These are phyloP conservation scores for Megaustenia siamemsis DNA, from an alignment of 2,888 invertebrate species.

Conservation along the genomic window DNA sequence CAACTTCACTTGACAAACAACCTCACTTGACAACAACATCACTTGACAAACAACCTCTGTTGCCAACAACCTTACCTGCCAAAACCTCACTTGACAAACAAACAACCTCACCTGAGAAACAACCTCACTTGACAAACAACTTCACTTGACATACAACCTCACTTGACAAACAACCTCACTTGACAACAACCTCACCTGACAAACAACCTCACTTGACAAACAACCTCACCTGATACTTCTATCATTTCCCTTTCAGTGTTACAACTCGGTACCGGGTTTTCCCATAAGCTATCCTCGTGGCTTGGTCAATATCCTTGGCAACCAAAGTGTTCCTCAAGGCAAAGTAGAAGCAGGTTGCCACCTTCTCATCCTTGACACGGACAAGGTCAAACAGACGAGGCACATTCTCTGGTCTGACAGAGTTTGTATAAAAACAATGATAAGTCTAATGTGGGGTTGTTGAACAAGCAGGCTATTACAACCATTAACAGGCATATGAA, in stretches of 20 bases:
- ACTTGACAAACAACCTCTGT: too few relatives aligned
- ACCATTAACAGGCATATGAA: too few relatives aligned
- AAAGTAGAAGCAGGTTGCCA: constrained; percentile 92
- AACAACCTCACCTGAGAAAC: too few relatives aligned
- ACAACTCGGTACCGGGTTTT: constrained; percentile 77
- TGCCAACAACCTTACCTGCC: too few relatives aligned
- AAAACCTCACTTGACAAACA: too few relatives aligned
- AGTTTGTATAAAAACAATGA: neutral
- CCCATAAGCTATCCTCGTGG: constrained; percentile 88
- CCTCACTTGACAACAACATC: too few relatives aligned
- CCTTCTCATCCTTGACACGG: constrained; percentile 87
- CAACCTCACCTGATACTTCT: constrained; percentile 87
- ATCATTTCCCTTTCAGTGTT: constrained; percentile 86
- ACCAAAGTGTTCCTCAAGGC: constrained; percentile 92
- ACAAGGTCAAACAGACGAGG: constrained; percentile 94
- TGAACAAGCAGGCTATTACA: too few relatives aligned
- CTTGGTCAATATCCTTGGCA: constrained; percentile 92
- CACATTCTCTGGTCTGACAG: constrained; percentile 87
- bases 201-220: neutral
- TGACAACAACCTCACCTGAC: too few relatives aligned
- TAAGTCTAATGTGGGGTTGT: neutral
- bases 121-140: too few relatives aligned
- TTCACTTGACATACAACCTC: too few relatives aligned
- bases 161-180: too few relatives aligned
- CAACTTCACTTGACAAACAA: too few relatives aligned